Conservation (phyloP, 2,888 invertebrate genomes). For the Mimas tiliae region DNA sequence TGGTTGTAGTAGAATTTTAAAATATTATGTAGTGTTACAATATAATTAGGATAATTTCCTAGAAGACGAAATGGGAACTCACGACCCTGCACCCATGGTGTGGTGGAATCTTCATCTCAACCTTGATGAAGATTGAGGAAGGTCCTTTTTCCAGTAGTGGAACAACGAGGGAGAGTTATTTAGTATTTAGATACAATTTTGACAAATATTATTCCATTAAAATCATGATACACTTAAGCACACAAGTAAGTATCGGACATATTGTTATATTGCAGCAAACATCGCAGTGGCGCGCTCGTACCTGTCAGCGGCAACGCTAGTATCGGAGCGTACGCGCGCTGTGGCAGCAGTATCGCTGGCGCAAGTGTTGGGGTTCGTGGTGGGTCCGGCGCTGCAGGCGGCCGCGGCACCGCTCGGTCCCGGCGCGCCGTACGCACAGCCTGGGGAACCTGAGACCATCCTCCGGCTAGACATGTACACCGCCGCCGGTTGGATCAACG, state of each 20-base stretch:
- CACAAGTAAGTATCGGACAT: not conserved
- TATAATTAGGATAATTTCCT: too few relatives aligned
- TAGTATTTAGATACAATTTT: too few relatives aligned
- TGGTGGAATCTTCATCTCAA: too few relatives aligned
- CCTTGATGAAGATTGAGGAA: too few relatives aligned
- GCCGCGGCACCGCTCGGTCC: slow-evolving; percentile 91
- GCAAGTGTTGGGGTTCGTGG: slow-evolving; percentile 94
- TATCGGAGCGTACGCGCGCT: slow-evolving; percentile 91
- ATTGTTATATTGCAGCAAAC: slow-evolving; percentile 84
- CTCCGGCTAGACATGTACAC: slow-evolving; percentile 94
- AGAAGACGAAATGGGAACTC: too few relatives aligned
- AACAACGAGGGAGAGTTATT: too few relatives aligned
- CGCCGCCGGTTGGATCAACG: slow-evolving; percentile 94
- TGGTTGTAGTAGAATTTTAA: too few relatives aligned
- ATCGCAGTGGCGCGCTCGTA: slow-evolving; percentile 93
- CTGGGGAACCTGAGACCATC: slow-evolving; percentile 82
- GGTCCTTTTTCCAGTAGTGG: too few relatives aligned
- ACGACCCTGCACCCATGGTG: too few relatives aligned
- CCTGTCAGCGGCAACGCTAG: slow-evolving; percentile 92
- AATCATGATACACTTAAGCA: too few relatives aligned
- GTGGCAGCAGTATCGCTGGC: slow-evolving; percentile 93
- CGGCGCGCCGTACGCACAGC: slow-evolving; percentile 62
- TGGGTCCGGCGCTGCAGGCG: slow-evolving; percentile 93
- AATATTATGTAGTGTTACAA: too few relatives aligned
- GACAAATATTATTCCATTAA: too few relatives aligned